Base-by-base conservation (phyloP, 92 coral and sea anemone species). In the Blastomussa wellsi region DNA sequence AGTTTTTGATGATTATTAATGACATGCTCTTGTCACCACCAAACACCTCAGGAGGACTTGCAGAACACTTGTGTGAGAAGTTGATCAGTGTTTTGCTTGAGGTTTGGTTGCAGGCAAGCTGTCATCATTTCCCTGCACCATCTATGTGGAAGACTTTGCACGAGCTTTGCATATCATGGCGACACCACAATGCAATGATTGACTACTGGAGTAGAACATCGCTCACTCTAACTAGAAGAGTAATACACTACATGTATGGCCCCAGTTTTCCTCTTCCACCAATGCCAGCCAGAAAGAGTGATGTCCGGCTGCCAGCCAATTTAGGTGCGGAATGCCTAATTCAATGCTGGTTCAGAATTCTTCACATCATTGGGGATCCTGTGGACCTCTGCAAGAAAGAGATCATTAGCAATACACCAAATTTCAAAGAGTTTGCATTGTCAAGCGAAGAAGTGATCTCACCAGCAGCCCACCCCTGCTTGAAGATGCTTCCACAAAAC, bases 91-190 rank as follows among this genome's bases (percentile, higher is more conserved):
- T 90, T 60, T 79, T 97, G 39, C 77, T 95, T 19, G 99, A 97
- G 51, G 98, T 97, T 13, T 97, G 99, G 99, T 92, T 97, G 36
- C 90, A 91, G 72, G 99, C 99, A 31, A 88, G 98, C 74, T 80
- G 84, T 13, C 91, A 93, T 84, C 91, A 91, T 47, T 97, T 97
- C 37, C 99, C 98, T 12, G 90, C 95, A 9, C 99, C 99, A 0
- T 93, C 99, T 0, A 84, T 95, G 90, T 97, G 99, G 99, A 97
- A 97, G 68, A 97, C 99, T 6, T 64, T 97, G 80, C 95, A 97
- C 79, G 99, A 97, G 79, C 89, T 97, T 74, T 97, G 99, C 77
- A 79, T 92, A 87, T 91, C 95, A 1, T 97, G 99, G 99, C 84
- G 99, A 37, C 99, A 97, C 69, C 99, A 97, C 69, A 89, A 90